phyloP scores from a whole-genome alignment of 92 coral and sea anemone genomes.

The Porites rus region DNA sequence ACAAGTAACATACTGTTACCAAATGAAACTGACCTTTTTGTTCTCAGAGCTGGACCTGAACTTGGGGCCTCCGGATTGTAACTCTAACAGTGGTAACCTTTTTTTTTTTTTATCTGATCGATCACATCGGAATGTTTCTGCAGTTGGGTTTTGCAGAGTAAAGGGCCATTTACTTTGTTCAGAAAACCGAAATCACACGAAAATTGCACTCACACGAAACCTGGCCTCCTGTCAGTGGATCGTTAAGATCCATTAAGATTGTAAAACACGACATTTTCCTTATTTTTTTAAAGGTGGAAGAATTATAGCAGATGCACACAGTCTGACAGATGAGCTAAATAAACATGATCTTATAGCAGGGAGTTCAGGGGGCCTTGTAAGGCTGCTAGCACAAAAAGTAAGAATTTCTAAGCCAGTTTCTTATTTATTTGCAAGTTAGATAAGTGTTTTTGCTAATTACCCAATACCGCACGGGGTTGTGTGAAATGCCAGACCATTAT shows the following conservation, averaged over 20 bases:
- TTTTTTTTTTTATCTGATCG: too few relatives aligned
- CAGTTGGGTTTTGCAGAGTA: too few relatives aligned
- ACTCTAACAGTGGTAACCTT: too few relatives aligned
- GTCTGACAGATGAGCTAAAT: neutral
- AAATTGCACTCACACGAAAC: too few relatives aligned
- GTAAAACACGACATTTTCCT: neutral
- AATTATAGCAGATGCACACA: constrained; percentile 3
- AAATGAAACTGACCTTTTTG: neutral
- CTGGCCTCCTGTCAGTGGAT: too few relatives aligned
- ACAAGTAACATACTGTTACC: neutral
- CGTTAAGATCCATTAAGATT: too few relatives aligned
- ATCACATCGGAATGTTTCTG: too few relatives aligned
- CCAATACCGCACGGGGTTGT: too few relatives aligned
- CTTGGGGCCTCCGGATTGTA: too few relatives aligned
- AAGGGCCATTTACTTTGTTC: too few relatives aligned
- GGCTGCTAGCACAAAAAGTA: constrained; percentile 16
- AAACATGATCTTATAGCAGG: neutral
- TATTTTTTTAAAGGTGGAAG: neutral
- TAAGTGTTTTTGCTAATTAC: neutral
- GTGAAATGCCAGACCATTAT: too few relatives aligned
- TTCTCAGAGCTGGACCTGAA: neutral
- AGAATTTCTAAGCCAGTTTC: neutral
- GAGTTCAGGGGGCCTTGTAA: constrained; percentile 19
- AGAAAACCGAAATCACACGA: too few relatives aligned
- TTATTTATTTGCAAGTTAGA: neutral